Conservation (phyloP, 2,113 vertebrate genomes). For the Plectropomus leopardus region DNA sequence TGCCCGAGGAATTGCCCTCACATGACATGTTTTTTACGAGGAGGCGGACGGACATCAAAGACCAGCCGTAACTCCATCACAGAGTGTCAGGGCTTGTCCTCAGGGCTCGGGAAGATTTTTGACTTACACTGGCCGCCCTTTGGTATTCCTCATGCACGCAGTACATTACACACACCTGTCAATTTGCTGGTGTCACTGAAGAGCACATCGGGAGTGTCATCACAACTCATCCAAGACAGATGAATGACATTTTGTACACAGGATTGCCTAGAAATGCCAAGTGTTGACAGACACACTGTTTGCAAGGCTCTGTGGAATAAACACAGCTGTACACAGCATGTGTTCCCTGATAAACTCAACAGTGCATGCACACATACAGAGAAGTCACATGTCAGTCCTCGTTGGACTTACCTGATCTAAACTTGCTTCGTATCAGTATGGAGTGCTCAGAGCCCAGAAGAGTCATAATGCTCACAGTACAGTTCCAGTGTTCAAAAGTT, state of each 20-base stretch:
- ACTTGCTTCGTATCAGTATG: conserved; percentile 99
- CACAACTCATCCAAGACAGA: conserved; percentile 31
- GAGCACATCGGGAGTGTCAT: neutral
- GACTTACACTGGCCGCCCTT: conserved; percentile 4
- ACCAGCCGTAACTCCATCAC: conserved; percentile 39
- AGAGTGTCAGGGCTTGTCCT: neutral
- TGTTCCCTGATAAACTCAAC: neutral
- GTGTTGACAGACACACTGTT: conserved; percentile 29
- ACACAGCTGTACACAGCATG: neutral
- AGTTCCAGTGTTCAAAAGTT: conserved; percentile 83
- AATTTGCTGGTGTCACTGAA: conserved; percentile 16
- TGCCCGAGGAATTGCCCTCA: conserved; percentile 27
- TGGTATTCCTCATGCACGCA: conserved; percentile 6
- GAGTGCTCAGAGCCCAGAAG: conserved; percentile 98
- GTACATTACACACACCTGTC: conserved; percentile 62
- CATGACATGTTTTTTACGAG: conserved; percentile 9
- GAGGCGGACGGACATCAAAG: conserved; percentile 20
- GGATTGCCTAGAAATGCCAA: conserved; percentile 1
- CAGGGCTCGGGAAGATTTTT: neutral
- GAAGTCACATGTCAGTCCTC: neutral
- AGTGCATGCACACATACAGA: neutral
- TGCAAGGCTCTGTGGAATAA: neutral
- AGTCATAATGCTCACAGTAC: conserved; percentile 92
- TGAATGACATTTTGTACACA: conserved; percentile 8
- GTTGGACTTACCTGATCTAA: conserved; percentile 95